Base-by-base conservation (phyloP, 2,113 vertebrate genomes). In the Etheostoma cragini region DNA sequence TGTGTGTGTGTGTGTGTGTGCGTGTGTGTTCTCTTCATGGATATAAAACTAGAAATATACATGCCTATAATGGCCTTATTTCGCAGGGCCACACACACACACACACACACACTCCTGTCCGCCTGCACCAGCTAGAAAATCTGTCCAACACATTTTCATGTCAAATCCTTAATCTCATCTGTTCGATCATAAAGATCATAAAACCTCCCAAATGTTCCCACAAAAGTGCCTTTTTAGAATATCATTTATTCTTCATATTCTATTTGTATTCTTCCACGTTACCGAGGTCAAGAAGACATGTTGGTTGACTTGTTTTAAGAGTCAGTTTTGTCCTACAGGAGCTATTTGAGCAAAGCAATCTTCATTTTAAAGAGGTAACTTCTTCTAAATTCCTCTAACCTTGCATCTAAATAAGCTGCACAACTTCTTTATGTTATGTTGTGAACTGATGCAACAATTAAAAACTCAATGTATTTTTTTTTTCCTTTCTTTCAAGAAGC, bases 111-210 rank as follows among this genome's bases (percentile, higher is more conserved):
- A 49, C 72, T 15, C 14, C 6, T 22, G 33, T 35, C 17, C 8
- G 15, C 17, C 33, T 60, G 68, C 30, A 60, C 52, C 53, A 16
- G 46, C 57, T 19, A 82, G 62, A 64, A 85, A 84, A 92, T 88
- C 71, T 89, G 85, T 68, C n/a, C 76, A 70, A 56, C 85, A 88
- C 77, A 77, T 90, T 90, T 83, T 82, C 57, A 80, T 80, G 76
- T 76, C 57, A 70, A 53, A 53, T 42, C 38, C 2, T 63, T 24
- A 3, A 30, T 75, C 46, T 64, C 60, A 56, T 76, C 24, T 76
- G 46, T 74, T 61, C 8, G 16, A 67, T 76, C 30, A 46, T 56
- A 38, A 50, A 82, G 8, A 53, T 53, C 26, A 53, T 53, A n/a
- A 68, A 68, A 67, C 10, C 16, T 52, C 56, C 58, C 68, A 66